Base-by-base conservation (phyloP, 2,113 vertebrate genomes). In the Nesogale talazaci region DNA sequence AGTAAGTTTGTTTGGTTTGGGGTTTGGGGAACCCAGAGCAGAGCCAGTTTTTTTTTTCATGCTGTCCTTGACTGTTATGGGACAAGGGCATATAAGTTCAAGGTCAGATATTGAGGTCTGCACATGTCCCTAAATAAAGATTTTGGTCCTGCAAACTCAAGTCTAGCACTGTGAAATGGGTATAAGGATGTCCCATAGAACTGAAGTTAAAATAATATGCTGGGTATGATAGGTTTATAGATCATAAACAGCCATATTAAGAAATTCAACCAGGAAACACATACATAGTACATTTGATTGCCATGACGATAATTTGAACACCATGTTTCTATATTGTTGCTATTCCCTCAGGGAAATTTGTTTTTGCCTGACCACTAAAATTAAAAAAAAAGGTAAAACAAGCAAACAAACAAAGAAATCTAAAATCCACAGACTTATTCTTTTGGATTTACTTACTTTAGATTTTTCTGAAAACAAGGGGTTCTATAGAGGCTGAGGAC, bases 401-500 rank as follows among this genome's bases (percentile, higher is more conserved):
- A 52, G 46, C 46, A 52, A 52, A 52, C 14, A 52, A 52, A 52
- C 46, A 52, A 12, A 52, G 9, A 52, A 12, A 52, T 52, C 46
- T 12, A 52, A 52, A 52, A 52, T 52, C 46, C 46, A 52, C 46
- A 74, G 81, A 38, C 38, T 23, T 72, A 6, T 65, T 86, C 23
- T 80, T 80, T 88, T 85, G 42, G 59, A 82, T 93, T 86, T 85
- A 3, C 15, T 84, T 93, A 83, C 29, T 72, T 95, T 78, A 84
- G 83, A 25, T 77, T 95, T 95, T 46, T 76, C 89, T 96, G 69
- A 88, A 96, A 90, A 92, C 16, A 82, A 56, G 77, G 83, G 78
- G 17, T 29, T 95, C 40, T 42, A 0, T 42, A 80, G 40, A 77
- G 4, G 67, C 83, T 81, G 42, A 83, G 95, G 65, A 63, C 83